Percentiles rank a stretch among this genome's conserved stretches.
These are phyloP conservation scores for Elegia similella DNA, from an alignment of 2,888 invertebrate genomes.

Conservation along the genomic window DNA sequence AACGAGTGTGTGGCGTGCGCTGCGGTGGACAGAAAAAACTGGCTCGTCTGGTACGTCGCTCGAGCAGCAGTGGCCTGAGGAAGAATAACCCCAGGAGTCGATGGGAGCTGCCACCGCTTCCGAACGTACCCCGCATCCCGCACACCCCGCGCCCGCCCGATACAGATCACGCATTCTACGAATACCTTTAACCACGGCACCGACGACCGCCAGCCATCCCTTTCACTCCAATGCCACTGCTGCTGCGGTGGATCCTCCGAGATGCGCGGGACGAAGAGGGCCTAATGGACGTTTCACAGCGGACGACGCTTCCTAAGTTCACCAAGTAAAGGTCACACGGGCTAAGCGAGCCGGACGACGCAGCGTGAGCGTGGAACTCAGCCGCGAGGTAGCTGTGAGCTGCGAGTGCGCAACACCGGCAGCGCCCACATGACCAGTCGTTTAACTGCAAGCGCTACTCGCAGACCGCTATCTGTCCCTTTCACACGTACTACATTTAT, in stretches of 20 bases:
- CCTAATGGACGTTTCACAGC: constrained; percentile 76
- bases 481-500: constrained; percentile 38
- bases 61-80: constrained; percentile 81
- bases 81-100: constrained; percentile 83
- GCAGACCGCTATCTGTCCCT: constrained; percentile 48
- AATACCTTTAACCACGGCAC: constrained; percentile 76
- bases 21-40: constrained; percentile 84
- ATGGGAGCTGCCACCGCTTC: constrained; percentile 82
- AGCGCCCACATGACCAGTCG: constrained; percentile 79
- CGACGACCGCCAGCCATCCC: constrained; percentile 69
- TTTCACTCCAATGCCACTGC: constrained; percentile 64
- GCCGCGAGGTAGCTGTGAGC: constrained; percentile 76
- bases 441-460: constrained; percentile 60
- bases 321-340: constrained; percentile 79
- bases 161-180: constrained; percentile 82
- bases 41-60: constrained; percentile 79
- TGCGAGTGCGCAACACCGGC: constrained; percentile 80
- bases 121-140: constrained; percentile 75
- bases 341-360: constrained; percentile 75
- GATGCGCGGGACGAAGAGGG: constrained; percentile 67
- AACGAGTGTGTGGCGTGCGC: constrained; percentile 83
- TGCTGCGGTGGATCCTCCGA: constrained; percentile 58
- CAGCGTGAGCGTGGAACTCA: constrained; percentile 74
- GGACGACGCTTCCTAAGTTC: constrained; percentile 80
- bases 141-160: constrained; percentile 69